phyloP scores from a whole-genome alignment of 2,888 invertebrate species.

The Ormia ochracea region DNA sequence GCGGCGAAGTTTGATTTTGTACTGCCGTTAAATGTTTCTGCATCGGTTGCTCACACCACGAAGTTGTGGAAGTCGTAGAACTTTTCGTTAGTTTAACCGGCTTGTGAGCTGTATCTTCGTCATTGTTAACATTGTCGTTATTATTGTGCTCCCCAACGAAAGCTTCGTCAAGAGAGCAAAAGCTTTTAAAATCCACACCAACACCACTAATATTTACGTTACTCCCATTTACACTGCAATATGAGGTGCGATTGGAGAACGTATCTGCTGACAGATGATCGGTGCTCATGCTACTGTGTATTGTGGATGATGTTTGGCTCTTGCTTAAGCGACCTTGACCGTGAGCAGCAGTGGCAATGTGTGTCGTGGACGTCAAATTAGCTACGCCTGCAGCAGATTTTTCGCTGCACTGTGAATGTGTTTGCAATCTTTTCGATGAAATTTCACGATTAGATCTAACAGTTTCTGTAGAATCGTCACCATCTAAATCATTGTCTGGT shows the following conservation, averaged over 20 bases:
- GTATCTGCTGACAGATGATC: conserved; percentile 70
- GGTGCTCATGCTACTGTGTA: conserved; percentile 69
- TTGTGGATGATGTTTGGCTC: conserved; percentile 71
- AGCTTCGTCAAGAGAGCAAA: conserved; percentile 72
- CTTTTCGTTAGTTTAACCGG: conserved; percentile 59
- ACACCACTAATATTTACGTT: conserved; percentile 60
- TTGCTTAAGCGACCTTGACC: conserved; percentile 71
- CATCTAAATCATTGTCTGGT: conserved; percentile 67
- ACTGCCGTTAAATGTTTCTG: conserved; percentile 67
- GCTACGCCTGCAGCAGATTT: conserved; percentile 18
- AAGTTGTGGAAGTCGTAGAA: conserved; percentile 62
- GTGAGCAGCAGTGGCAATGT: conserved; percentile 49
- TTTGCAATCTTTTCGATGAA: conserved; percentile 18
- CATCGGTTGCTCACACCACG: conserved; percentile 62
- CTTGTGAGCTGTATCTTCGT: conserved; percentile 22
- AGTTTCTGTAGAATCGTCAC: conserved; percentile 76
- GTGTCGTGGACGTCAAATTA: conserved; percentile 35
- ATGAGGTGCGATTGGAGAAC: conserved; percentile 74
- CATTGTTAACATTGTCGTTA: conserved; percentile 9
- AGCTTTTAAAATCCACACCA: conserved; percentile 70
- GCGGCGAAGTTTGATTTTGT: conserved; percentile 72
- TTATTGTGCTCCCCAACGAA: conserved; percentile 60
- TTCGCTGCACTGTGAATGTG: conserved; percentile 42
- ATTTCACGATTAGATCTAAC: conserved; percentile 77
- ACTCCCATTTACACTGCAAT: conserved; percentile 73